phyloP scores from a whole-genome alignment of 2,888 invertebrate species.

The Sepioteuthis lessoniana region DNA sequence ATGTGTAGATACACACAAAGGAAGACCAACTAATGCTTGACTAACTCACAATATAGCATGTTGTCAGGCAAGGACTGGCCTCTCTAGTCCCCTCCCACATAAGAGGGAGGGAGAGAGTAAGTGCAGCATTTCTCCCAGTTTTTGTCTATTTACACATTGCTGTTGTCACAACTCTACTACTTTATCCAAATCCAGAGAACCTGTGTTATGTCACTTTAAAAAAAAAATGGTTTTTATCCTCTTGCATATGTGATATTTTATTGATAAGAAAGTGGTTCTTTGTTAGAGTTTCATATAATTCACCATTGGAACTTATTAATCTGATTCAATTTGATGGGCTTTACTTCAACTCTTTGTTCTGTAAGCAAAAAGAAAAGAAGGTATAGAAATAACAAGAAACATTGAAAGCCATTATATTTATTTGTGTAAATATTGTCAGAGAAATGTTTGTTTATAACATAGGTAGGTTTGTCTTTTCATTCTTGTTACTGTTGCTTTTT shows the following conservation, averaged over 20 bases:
- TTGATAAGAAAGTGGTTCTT: too few relatives aligned
- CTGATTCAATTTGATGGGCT: too few relatives aligned
- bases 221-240: not conserved
- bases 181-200: not conserved
- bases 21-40: not conserved
- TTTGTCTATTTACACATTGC: not conserved
- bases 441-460: not conserved
- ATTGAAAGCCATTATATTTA: not conserved
- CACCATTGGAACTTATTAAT: too few relatives aligned
- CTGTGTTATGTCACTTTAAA: not conserved
- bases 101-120: not conserved
- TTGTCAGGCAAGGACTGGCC: constrained; percentile 33
- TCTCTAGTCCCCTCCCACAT: not conserved
- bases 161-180: not conserved
- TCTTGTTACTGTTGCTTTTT: not conserved
- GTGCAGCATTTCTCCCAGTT: not conserved
- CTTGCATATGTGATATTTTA: too few relatives aligned
- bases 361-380: too few relatives aligned
- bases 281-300: too few relatives aligned
- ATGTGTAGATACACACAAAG: not conserved
- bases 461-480: not conserved
- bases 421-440: not conserved
- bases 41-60: not conserved
- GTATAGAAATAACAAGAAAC: not conserved
- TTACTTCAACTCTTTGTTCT: too few relatives aligned